phyloP scores from a whole-genome alignment of 2,113 vertebrate species.

The Poeciliopsis turrubarensis region DNA sequence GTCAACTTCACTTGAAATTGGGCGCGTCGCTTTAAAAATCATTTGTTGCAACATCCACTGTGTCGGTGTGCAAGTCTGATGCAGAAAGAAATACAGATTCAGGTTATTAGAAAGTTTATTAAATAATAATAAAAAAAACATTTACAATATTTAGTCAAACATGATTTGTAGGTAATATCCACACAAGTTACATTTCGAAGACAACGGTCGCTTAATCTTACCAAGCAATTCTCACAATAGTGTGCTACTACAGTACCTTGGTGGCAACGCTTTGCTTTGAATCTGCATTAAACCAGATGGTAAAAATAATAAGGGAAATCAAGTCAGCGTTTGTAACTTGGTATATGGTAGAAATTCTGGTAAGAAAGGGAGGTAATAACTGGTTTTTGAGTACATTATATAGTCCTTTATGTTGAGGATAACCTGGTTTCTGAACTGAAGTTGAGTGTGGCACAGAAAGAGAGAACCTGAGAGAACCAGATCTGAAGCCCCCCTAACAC shows the following conservation, averaged over 20 bases:
- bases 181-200: conserved; percentile 20
- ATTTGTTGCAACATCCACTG: too few species aligned
- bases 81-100: not conserved
- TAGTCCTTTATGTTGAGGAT: conserved; percentile 3
- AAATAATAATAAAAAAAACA: conserved; percentile 54
- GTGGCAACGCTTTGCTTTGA: conserved; percentile 34
- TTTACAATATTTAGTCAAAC: conserved; percentile 62
- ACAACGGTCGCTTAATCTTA: conserved; percentile 10
- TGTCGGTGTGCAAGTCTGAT: too few species aligned
- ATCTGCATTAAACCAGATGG: conserved; percentile 23
- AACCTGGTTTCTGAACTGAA: conserved; percentile 39
- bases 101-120: conserved; percentile 69
- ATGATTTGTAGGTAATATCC: conserved; percentile 26
- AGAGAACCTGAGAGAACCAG: conserved; percentile 65
- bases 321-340: conserved; percentile 18
- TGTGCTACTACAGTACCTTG: conserved; percentile 45
- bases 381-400: conserved; percentile 40
- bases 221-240: conserved; percentile 4
- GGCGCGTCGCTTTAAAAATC: too few species aligned
- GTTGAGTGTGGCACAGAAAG: conserved; percentile 18
- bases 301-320: conserved; percentile 57
- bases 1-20: too few species aligned
- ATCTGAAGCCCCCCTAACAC: conserved; percentile 29
- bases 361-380: conserved; percentile 69
- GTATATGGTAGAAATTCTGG: conserved; percentile 43